Evolutionary conservation across 2,888 invertebrate species (phyloP), one percentile per base, ranked within the genome.

Genomic region (Synergus itoensis): DNA sequence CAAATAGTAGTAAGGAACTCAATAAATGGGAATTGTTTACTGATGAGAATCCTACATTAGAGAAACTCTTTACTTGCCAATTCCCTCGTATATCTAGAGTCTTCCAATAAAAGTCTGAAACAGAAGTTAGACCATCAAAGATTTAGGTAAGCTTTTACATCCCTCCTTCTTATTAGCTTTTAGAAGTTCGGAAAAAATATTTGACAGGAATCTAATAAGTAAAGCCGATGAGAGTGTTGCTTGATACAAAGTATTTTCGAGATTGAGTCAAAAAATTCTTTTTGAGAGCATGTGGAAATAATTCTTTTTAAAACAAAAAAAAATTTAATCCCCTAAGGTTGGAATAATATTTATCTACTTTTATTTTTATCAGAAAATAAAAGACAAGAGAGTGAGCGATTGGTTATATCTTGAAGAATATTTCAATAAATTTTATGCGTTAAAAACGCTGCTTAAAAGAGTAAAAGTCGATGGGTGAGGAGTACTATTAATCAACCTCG

Each of bases 21-120:
- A 69, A 48, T 69, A 69, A 69, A 69, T 69, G 67, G 21, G 69
- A 48, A 69, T 69, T 69, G 48, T 69, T 69, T 69, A 69, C 69
- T 48, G 43, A 69, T 57, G 57, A 69, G 57, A 69, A 69, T 69
- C 43, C 43, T 48, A 69, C 69, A 69, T 43, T 43, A 21, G 21
- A 69, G 69, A 48, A 45, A 48, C 57, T 57, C 57, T 57, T 57
- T 57, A 57, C 57, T 57, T 69, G 16, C 48, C 45, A 21, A 69
- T 69, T 48, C 36, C 48, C 18, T 45, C 45, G 45, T 28, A 69
- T 48, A 69, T 64, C 16, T 40, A 14, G 40, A 16, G 40, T 36
- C 36, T 65, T 65, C 41, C 12, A 65, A 65, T 41, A 40, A 65
- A 65, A 40, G 18, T 65, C 41, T 18, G 18, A 65, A 65, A 65